Conservation (phyloP, 2,797 vertebrate species). For the Tauraco hartlaubi region DNA sequence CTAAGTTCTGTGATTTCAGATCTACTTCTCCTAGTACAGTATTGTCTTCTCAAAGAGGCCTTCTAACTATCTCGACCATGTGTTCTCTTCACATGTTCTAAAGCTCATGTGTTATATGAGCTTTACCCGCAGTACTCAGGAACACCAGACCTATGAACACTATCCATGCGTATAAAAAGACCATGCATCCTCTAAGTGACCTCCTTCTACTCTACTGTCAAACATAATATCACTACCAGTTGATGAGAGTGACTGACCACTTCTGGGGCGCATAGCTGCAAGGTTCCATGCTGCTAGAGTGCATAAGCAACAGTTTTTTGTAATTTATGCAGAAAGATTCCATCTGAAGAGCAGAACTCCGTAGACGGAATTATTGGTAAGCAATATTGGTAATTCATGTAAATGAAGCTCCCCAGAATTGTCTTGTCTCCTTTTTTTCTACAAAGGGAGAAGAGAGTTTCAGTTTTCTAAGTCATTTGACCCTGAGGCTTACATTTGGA, state of each 20-base stretch:
- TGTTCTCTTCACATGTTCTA: background rate
- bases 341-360: background rate
- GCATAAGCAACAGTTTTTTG: background rate
- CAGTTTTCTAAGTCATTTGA: slow-evolving; percentile 32
- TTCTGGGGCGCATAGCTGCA: background rate
- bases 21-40: background rate
- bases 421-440: background rate
- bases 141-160: background rate
- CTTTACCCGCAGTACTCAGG: background rate
- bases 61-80: background rate
- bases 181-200: background rate
- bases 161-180: background rate
- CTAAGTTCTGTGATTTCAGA: background rate
- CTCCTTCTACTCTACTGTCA: background rate
- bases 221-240: background rate
- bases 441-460: background rate
- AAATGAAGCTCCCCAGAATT: slow-evolving; percentile 11
- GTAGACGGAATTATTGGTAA: background rate
- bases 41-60: background rate
- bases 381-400: slow-evolving; percentile 1
- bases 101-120: background rate
- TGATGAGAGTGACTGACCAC: background rate
- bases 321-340: background rate
- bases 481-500: slow-evolving; percentile 53
- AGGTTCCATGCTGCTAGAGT: background rate